Evolutionary conservation across 2,113 vertebrate genomes (phyloP).

Genomic region (Hirundichthys speculiger): DNA sequence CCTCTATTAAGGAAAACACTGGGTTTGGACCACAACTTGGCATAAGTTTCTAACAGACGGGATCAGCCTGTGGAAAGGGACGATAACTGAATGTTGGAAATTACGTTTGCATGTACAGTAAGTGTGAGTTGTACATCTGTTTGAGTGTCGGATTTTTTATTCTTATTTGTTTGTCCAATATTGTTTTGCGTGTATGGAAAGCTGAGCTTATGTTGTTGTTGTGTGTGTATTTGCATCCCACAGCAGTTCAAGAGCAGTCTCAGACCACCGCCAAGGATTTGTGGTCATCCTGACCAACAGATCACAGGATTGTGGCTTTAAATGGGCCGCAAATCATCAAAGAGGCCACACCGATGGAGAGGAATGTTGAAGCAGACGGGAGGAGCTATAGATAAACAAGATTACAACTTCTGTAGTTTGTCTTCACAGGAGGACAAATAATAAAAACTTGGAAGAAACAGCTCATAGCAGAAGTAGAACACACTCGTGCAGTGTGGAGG

Average conservation of each 20-base stretch:
- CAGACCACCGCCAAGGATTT: constrained; percentile 50
- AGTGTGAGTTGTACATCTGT: constrained; percentile 29
- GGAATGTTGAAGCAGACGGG: constrained; percentile 52
- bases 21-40: constrained; percentile 66
- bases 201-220: neutral
- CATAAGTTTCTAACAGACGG: constrained; percentile 41
- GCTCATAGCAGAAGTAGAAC: neutral
- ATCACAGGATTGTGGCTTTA: constrained; percentile 69
- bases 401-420: constrained; percentile 48
- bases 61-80: constrained; percentile 43
- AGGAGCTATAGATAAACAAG: constrained; percentile 52
- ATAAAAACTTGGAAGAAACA: constrained; percentile 10
- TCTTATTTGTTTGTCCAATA: too few species aligned
- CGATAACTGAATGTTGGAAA: constrained; percentile 39
- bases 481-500: neutral
- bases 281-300: constrained; percentile 58
- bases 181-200: neutral
- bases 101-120: constrained; percentile 15
- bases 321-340: constrained; percentile 70
- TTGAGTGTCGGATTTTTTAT: constrained; percentile 2
- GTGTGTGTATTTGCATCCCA: constrained; percentile 10
- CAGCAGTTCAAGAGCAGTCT: constrained; percentile 52
- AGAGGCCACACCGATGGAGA: constrained; percentile 56
- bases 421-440: constrained; percentile 30
- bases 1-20: constrained; percentile 71